Evolutionary conservation across 2,113 vertebrate genomes (phyloP).

Genomic region (Heteronetta atricapilla): DNA sequence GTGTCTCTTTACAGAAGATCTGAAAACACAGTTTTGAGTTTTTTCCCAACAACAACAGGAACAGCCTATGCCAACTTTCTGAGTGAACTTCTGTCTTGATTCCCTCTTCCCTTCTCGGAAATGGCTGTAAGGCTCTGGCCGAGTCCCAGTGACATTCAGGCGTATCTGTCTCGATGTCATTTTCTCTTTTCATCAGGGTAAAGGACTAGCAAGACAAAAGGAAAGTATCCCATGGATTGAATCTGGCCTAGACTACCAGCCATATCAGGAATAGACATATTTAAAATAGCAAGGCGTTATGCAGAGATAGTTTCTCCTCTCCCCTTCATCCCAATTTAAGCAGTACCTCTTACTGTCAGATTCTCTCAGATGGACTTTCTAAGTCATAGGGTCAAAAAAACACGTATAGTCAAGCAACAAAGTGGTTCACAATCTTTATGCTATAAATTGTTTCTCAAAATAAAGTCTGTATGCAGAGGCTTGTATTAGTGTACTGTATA

Average conservation of each 20-base stretch:
- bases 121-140: neutral
- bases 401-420: neutral
- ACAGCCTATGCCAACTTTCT: neutral
- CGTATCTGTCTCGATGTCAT: neutral
- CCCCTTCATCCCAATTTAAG: neutral
- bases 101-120: neutral
- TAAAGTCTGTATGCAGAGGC: neutral
- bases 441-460: neutral
- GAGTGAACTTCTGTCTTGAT: neutral
- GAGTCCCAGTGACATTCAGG: neutral
- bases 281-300: neutral
- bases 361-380: neutral
- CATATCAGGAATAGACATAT: neutral
- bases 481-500: neutral
- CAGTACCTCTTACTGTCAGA: neutral
- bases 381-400: neutral
- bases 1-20: neutral
- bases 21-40: neutral
- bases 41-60: neutral
- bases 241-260: neutral
- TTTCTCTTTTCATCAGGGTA: neutral
- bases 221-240: neutral
- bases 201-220: neutral
- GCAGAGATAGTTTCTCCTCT: neutral
- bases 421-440: rapidly evolving